phyloP scores from a whole-genome alignment of 2,888 invertebrate species.

The Flabesymbios commensalis region DNA sequence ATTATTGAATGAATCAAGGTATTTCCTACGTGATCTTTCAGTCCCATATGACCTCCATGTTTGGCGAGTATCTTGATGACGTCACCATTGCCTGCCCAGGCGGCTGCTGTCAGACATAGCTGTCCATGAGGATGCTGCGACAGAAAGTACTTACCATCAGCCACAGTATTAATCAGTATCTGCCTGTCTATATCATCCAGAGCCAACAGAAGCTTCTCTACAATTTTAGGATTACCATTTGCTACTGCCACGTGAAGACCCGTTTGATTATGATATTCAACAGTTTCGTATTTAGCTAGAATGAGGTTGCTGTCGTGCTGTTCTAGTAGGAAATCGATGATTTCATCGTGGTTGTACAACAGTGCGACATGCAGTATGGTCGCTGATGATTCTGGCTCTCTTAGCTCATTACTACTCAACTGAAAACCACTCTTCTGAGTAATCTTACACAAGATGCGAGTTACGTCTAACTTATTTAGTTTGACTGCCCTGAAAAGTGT shows the following conservation, averaged over 20 bases:
- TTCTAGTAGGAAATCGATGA: slow-evolving; percentile 27
- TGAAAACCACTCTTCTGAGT: slow-evolving; percentile 26
- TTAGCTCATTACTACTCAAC: slow-evolving; percentile 24
- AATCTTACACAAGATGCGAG: slow-evolving; percentile 34
- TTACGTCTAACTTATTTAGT: slow-evolving; percentile 33
- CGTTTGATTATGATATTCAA: slow-evolving; percentile 36
- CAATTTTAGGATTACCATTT: slow-evolving; percentile 30
- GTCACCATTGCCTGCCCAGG: slow-evolving; percentile 33
- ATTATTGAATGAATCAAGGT: slow-evolving; percentile 33
- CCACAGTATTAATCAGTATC: slow-evolving; percentile 31
- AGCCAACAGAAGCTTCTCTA: slow-evolving; percentile 27
- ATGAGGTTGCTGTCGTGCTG: slow-evolving; percentile 29
- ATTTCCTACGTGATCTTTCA: slow-evolving; percentile 30
- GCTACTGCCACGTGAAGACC: slow-evolving; percentile 35
- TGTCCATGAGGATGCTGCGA: slow-evolving; percentile 29
- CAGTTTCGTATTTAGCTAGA: slow-evolving; percentile 33
- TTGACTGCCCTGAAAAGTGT: slow-evolving; percentile 35
- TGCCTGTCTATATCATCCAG: slow-evolving; percentile 18
- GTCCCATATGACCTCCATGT: slow-evolving; percentile 30
- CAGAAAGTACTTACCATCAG: slow-evolving; percentile 34
- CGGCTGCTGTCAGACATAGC: slow-evolving; percentile 36
- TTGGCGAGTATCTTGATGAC: slow-evolving; percentile 35
- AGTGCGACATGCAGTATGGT: slow-evolving; percentile 36
- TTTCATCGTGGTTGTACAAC: slow-evolving; percentile 33
- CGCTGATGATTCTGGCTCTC: slow-evolving; percentile 34